These are phyloP conservation scores for Quadroppia sp. DNA, from an alignment of 2,888 invertebrate genomes.

Conservation along the genomic window DNA sequence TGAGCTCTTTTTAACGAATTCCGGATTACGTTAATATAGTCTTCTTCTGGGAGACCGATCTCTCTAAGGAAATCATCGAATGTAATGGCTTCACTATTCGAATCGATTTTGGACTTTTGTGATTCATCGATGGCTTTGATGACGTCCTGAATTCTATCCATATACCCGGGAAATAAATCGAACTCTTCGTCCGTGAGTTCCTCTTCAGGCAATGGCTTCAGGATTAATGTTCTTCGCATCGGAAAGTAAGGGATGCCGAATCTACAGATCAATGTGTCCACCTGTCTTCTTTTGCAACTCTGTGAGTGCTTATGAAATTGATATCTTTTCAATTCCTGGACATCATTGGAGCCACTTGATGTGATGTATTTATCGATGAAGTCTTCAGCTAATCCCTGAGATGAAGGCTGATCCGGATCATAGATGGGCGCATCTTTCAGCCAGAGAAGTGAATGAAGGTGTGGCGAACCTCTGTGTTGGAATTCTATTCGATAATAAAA, in stretches of 20 bases:
- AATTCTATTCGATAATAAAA: conserved; percentile 41
- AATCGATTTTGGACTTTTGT: not conserved
- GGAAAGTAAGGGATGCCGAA: conserved; percentile 42
- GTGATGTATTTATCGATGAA: conserved; percentile 10
- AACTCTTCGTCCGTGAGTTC: too few species aligned
- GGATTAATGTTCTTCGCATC: conserved; percentile 13
- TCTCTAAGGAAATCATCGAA: conserved; percentile 7
- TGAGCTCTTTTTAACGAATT: not conserved
- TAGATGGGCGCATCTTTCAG: conserved; percentile 41
- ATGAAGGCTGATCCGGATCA: too few species aligned
- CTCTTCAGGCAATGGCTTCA: conserved; percentile 33
- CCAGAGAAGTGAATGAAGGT: conserved; percentile 45
- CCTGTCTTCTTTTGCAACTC: not conserved
- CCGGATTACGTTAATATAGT: conserved; percentile 7
- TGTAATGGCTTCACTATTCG: not conserved
- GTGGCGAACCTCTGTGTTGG: conserved; percentile 43
- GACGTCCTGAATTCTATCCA: not conserved
- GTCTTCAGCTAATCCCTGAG: not conserved
- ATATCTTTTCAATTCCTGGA: not conserved
- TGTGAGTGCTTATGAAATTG: conserved; percentile 33
- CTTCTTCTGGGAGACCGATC: not conserved
- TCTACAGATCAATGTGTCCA: conserved; percentile 23
- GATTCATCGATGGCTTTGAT: not conserved
- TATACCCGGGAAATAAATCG: not conserved
- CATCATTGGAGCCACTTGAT: not conserved